phyloP scores from a whole-genome alignment of 2,113 vertebrate species.

The Pseudopipra pipra region DNA sequence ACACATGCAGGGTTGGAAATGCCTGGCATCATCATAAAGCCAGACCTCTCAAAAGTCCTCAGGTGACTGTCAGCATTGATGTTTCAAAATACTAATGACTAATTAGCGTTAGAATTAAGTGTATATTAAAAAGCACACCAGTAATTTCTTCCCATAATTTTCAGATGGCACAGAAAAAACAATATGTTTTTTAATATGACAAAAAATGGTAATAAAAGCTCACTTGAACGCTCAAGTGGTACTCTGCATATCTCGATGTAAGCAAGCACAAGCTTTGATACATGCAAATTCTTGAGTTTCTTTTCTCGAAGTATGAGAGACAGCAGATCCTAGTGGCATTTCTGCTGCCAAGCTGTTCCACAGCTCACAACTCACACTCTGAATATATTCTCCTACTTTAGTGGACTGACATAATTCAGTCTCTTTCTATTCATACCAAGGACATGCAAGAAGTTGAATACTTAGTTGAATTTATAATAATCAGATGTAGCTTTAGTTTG shows the following conservation, averaged over 20 bases:
- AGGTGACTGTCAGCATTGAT: not conserved
- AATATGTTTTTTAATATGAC: not conserved
- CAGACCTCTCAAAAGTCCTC: not conserved
- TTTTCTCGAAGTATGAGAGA: not conserved
- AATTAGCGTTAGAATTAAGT: not conserved
- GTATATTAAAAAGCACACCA: not conserved
- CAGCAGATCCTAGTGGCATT: not conserved
- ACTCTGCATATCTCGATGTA: not conserved
- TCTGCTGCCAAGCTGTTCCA: slow-evolving; percentile 9
- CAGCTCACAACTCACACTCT: not conserved
- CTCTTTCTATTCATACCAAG: not conserved
- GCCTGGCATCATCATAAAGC: not conserved
- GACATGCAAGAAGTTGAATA: not conserved
- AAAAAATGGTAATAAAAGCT: not conserved
- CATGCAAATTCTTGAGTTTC: not conserved
- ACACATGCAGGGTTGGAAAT: not conserved
- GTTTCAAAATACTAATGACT: not conserved
- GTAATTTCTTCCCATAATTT: not conserved
- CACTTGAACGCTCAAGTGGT: not conserved
- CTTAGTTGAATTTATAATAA: not conserved
- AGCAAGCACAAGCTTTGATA: not conserved
- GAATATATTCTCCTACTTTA: slow-evolving; percentile 13
- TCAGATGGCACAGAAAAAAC: not conserved
- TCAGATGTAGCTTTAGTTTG: not conserved
- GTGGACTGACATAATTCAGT: not conserved